These are phyloP conservation scores for Thysanoteuthis rhombus DNA, from an alignment of 2,888 invertebrate genomes.

Conservation along the genomic window DNA sequence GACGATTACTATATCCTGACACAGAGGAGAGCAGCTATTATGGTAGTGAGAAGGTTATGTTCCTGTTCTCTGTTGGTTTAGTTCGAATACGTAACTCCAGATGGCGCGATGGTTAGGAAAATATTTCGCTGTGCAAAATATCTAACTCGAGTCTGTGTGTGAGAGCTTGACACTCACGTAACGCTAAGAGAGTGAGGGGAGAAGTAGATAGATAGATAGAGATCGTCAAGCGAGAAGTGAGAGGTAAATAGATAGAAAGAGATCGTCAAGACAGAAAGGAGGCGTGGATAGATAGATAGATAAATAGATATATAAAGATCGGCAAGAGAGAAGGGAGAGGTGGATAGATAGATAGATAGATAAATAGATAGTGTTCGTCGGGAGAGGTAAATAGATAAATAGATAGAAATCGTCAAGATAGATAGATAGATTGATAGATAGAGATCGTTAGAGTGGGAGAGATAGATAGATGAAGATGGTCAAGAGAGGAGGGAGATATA, in stretches of 20 bases:
- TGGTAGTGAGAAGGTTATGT: not conserved
- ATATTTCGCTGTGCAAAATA: not conserved
- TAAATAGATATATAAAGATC: not conserved
- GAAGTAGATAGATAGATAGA: not conserved
- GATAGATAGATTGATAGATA: not conserved
- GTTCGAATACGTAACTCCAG: not conserved
- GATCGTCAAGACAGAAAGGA: not conserved
- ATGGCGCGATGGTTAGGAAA: not conserved
- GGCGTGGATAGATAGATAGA: not conserved
- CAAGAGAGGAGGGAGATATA: not conserved
- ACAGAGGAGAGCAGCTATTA: not conserved
- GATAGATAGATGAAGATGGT: not conserved
- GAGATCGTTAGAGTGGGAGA: not conserved
- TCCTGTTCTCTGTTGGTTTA: not conserved
- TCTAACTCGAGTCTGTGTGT: not conserved
- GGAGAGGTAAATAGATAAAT: not conserved
- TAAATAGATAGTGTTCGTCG: not conserved
- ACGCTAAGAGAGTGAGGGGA: too few species aligned
- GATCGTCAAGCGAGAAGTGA: not conserved
- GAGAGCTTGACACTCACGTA: not conserved
- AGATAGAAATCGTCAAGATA: not conserved
- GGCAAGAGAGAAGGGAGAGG: not conserved
- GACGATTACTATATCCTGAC: too few species aligned
- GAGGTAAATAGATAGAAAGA: not conserved
- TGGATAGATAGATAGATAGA: not conserved